Percentiles rank a stretch among this genome's conserved stretches.
Evolutionary conservation across 2,888 invertebrate species (phyloP).

Genomic region (Meiosimyza platycephala): DNA sequence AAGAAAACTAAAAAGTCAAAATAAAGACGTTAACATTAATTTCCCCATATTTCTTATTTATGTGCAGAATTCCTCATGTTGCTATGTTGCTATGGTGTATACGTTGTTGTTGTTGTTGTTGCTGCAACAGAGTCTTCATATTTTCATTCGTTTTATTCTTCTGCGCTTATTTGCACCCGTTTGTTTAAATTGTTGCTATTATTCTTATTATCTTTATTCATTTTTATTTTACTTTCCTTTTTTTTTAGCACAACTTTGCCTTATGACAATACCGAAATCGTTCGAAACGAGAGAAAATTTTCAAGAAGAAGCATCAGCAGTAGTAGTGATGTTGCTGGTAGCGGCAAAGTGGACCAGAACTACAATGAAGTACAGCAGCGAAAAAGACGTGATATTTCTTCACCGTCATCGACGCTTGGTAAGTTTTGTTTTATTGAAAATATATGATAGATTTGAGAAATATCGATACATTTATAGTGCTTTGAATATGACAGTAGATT

Average conservation of each 20-base stretch:
- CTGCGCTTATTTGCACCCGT: not conserved
- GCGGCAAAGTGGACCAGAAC: constrained; percentile 34
- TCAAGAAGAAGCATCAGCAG: constrained; percentile 22
- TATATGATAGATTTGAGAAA: not conserved
- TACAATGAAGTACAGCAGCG: constrained; percentile 41
- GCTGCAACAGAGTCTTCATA: constrained; percentile 6
- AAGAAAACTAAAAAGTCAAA: constrained; percentile 6
- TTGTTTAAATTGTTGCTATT: not conserved
- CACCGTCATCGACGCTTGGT: constrained; percentile 64
- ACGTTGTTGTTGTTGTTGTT: constrained; percentile 6
- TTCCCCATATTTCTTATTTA: constrained; percentile 17
- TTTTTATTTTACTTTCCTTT: constrained; percentile 27
- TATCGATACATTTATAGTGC: too few species aligned
- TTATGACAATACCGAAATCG: constrained; percentile 37
- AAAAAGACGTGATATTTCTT: constrained; percentile 58
- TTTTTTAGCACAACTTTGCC: constrained; percentile 26
- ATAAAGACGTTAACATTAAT: constrained; percentile 18
- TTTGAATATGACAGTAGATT: too few species aligned
- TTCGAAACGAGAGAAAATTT: constrained; percentile 55
- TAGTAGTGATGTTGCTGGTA: constrained; percentile 39
- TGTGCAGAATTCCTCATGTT: not conserved
- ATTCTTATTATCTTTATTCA: constrained; percentile 14
- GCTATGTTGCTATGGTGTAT: not conserved
- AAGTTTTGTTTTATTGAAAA: constrained; percentile 43
- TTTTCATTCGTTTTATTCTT: constrained; percentile 20